Evolutionary conservation across 2,113 vertebrate genomes (phyloP).

Genomic region (Limanda limanda): DNA sequence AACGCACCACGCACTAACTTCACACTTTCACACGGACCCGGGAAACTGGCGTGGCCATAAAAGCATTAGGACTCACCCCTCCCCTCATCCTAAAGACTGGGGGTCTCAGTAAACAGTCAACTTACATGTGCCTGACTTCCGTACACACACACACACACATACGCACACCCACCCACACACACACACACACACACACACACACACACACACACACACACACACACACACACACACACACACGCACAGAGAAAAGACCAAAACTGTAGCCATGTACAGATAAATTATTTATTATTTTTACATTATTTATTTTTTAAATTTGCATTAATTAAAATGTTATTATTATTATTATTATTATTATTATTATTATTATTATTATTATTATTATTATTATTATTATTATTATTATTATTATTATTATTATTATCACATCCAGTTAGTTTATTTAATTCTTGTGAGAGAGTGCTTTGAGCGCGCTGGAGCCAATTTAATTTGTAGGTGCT

Average conservation of each 20-base stretch:
- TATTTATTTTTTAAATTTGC: not conserved
- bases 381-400: not conserved
- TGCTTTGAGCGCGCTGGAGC: slow-evolving; percentile 31
- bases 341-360: not conserved
- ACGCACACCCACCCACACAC: slow-evolving; percentile 34
- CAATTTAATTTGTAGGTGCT: slow-evolving; percentile 53
- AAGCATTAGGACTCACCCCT: slow-evolving; percentile 74
- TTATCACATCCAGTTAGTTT: slow-evolving; percentile 9
- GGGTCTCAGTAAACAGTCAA: slow-evolving; percentile 63
- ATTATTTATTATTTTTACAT: not conserved
- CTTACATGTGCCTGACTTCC: slow-evolving; percentile 56
- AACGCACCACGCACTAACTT: slow-evolving; percentile 80
- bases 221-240: slow-evolving; percentile 35
- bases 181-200: slow-evolving; percentile 33
- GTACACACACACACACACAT: slow-evolving; percentile 24
- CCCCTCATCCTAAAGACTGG: slow-evolving; percentile 41
- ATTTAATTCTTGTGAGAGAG: slow-evolving; percentile 17
- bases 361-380: not conserved
- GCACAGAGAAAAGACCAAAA: not conserved
- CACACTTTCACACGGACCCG: slow-evolving; percentile 81
- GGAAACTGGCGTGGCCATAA: slow-evolving; percentile 82
- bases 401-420: slow-evolving; percentile 30
- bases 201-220: slow-evolving; percentile 23
- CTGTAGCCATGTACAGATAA: not conserved
- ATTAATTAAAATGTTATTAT: not conserved